phyloP scores from a whole-genome alignment of 1,140 invertebrate species.

The Drosophila insularis region DNA sequence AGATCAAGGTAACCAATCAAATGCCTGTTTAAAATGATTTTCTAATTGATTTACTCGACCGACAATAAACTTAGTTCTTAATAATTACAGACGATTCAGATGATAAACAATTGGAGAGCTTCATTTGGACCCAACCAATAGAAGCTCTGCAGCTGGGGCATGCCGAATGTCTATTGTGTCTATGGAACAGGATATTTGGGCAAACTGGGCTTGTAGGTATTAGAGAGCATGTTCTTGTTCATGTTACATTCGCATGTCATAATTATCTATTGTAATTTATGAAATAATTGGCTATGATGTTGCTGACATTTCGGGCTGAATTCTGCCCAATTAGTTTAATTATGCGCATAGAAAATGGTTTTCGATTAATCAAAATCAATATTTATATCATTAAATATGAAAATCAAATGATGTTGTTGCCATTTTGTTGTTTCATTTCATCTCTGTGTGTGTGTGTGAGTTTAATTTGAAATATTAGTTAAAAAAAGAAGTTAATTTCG shows the following conservation, averaged over 20 bases:
- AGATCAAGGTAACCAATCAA: too few species aligned
- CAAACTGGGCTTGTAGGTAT: neutral
- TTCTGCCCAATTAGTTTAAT: conserved; percentile 49
- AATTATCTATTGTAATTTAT: conserved; percentile 33
- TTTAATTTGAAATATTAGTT: conserved; percentile 20
- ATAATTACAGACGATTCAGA: too few species aligned
- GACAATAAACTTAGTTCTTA: too few species aligned
- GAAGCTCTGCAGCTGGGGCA: conserved; percentile 21
- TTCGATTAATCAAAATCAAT: neutral
- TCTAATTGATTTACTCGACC: too few species aligned
- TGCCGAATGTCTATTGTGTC: neutral
- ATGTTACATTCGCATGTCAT: neutral
- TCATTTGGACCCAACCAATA: conserved; percentile 23
- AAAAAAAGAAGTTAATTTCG: conserved; percentile 62
- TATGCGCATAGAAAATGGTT: conserved; percentile 13
- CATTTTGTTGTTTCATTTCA: neutral
- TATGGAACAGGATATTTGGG: neutral
- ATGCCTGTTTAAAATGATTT: too few species aligned
- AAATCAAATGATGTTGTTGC: neutral
- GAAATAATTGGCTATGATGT: neutral
- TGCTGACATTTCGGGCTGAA: conserved; percentile 30
- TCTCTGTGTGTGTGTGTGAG: neutral
- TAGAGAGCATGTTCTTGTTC: neutral
- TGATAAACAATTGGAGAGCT: neutral
- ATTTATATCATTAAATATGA: neutral